Evolutionary conservation across 2,797 vertebrate genomes (phyloP), one percentile per base, ranked within the genome.

Genomic region (Pogoniulus pusillus): DNA sequence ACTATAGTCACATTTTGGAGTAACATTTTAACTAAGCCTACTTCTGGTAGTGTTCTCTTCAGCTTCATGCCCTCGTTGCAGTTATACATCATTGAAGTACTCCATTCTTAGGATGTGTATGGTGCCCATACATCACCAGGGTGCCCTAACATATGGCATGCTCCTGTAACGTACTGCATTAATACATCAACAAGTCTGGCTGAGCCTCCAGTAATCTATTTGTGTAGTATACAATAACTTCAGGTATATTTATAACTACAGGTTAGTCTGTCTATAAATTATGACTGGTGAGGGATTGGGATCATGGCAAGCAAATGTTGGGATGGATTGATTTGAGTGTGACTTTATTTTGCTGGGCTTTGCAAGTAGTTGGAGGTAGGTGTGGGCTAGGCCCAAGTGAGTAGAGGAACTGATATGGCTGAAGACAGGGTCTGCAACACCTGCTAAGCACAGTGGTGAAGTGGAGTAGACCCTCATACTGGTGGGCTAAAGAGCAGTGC

Each of bases 221-320:
- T 75, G 53, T 45, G 64, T 82, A 63, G 85, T 72, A 54, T 17
- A 72, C 76, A 29, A 12, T 26, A 39, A 55, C 58, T 69, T 51
- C 77, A 93, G 87, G 78, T 72, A 1, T 79, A 55, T 77, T 82
- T 82, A 60, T 82, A 82, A 75, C 58, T 85, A 10, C 20, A 47
- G 65, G 16, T 65, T 58, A 53, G 27, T 59, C 18, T 26, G 29
- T 57, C 73, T 79, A 57, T 93, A 78, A 93, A n/a, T 80, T 73
- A 64, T 34, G 64, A 43, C 16, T 87, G 75, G 68, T 78, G 89
- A 82, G 78, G 75, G 82, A 58, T 32, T 85, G 30, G 14, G 83
- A 88, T 90, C 37, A n/a, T 57, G 91, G 84, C 71, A 95, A 83
- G 69, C 55, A 91, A 92, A 85, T 85, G 93, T 94, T 58, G 60